Base-by-base conservation (phyloP, 1,140 invertebrate genomes). In the Hyles euphorbiae region DNA sequence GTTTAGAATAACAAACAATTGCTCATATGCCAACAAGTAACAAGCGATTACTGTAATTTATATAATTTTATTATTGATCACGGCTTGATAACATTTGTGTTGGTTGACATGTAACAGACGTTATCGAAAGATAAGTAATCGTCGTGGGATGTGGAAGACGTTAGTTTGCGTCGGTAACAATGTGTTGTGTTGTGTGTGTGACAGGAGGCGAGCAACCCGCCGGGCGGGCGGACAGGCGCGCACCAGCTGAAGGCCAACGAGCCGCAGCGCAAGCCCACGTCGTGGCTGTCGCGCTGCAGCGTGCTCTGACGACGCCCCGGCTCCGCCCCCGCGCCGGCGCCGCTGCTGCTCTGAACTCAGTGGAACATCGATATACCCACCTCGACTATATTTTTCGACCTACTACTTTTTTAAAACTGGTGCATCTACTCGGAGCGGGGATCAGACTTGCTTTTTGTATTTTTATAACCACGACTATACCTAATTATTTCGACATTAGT, bases 201-300 rank as follows among this genome's bases (percentile, higher is more conserved):
- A 33, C 74, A 96, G 94, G 94, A 96, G 86, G 94, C 94, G 67
- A 95, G 93, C 63, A 95, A 96, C 90, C 94, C 94, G 59, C 92
- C 93, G n/a, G 78, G 79, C 46, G 94, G 93, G 83, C 61, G 83
- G n/a, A 76, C 68, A 8, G 92, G 93, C 68, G 93, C 92, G 57
- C 93, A 94, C 72, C 92, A 94, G 70, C 81, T 95, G 69, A 93
- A 93, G 83, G 89, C 92, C 58, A 91, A 91, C 73, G 94, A 95
- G 79, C 93, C 92, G 65, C 91, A 92, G 71, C 92, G 93, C 85
- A 95, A 95, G 86, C 92, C 93, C 57, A 90, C 92, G 67, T 94
- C 92, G 79, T 94, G 94, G 93, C 88, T 94, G 68, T 91, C 93
- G 34, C 91, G 93, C 81, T 95, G 94, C 91, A 91, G 91, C 78